Conservation (phyloP, 2,113 vertebrate species). For the Triplophysa rosa region DNA sequence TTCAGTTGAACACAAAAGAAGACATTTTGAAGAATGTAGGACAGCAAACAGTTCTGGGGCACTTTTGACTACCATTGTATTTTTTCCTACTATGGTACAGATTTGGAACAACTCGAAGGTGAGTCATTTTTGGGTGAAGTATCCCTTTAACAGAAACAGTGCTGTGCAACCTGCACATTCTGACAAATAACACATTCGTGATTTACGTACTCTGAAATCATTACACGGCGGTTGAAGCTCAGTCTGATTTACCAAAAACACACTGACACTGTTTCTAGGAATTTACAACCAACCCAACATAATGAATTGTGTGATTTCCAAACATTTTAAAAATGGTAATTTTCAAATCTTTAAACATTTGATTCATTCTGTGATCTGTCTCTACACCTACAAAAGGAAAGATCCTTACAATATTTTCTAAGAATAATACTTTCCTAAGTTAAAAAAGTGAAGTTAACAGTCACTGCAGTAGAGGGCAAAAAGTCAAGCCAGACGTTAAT, state of each 20-base stretch:
- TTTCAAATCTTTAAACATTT: too few relatives aligned
- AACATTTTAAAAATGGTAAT: neutral
- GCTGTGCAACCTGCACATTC: too few relatives aligned
- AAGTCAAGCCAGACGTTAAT: conserved; percentile 4
- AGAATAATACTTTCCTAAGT: neutral
- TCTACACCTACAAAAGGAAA: neutral
- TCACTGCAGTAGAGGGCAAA: neutral
- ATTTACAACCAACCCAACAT: neutral
- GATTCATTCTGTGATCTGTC: neutral
- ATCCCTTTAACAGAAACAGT: too few relatives aligned
- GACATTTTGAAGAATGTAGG: too few relatives aligned
- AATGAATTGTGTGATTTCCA: neutral
- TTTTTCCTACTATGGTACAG: too few relatives aligned
- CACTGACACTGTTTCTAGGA: neutral
- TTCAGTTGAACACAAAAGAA: too few relatives aligned
- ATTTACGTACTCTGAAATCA: neutral
- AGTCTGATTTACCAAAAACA: neutral
- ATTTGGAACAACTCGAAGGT: too few relatives aligned
- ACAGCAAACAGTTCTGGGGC: too few relatives aligned
- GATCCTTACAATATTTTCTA: neutral
- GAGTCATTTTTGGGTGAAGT: too few relatives aligned
- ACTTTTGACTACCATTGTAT: too few relatives aligned
- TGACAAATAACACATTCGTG: too few relatives aligned
- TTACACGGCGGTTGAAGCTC: neutral
- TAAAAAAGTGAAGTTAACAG: too few relatives aligned